A percentile compares a stretch with the other conserved stretches of the same genome.
Evolutionary conservation across 2,888 invertebrate genomes (phyloP).

Genomic region (Ariolimax columbianus): DNA sequence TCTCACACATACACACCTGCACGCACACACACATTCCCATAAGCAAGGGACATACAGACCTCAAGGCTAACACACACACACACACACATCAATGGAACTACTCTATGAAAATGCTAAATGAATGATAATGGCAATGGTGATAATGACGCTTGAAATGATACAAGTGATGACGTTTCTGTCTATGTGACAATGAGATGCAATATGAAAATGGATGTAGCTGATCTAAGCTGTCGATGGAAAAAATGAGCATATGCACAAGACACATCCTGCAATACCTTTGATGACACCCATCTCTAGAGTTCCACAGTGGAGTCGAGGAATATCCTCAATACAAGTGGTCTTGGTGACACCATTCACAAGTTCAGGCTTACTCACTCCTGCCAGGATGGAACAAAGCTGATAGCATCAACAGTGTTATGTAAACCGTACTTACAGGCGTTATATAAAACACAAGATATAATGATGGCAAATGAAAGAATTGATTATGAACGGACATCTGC

Average conservation of each 20-base stretch:
- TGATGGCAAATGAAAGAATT: background rate
- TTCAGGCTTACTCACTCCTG: slow-evolving; percentile 27
- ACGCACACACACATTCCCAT: background rate
- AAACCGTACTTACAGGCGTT: background rate
- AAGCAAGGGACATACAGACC: background rate
- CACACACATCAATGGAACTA: background rate
- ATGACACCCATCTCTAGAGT: slow-evolving; percentile 9
- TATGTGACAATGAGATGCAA: background rate
- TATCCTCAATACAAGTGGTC: slow-evolving; percentile 48
- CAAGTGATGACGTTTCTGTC: background rate
- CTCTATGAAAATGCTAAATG: background rate
- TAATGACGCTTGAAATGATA: background rate
- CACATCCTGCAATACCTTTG: slow-evolving; percentile 17
- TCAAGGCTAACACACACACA: background rate
- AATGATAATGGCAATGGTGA: background rate
- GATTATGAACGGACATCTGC: background rate
- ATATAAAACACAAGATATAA: background rate
- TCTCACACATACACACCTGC: background rate
- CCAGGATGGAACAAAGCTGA: background rate
- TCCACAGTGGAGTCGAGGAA: slow-evolving; percentile 6
- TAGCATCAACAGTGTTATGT: background rate
- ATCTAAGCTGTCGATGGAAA: background rate
- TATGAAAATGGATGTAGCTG: background rate
- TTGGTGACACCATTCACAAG: slow-evolving; percentile 23
- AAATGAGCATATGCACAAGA: background rate